These are phyloP conservation scores for Euura lappo DNA, from an alignment of 1,140 invertebrate species.

Conservation along the genomic window DNA sequence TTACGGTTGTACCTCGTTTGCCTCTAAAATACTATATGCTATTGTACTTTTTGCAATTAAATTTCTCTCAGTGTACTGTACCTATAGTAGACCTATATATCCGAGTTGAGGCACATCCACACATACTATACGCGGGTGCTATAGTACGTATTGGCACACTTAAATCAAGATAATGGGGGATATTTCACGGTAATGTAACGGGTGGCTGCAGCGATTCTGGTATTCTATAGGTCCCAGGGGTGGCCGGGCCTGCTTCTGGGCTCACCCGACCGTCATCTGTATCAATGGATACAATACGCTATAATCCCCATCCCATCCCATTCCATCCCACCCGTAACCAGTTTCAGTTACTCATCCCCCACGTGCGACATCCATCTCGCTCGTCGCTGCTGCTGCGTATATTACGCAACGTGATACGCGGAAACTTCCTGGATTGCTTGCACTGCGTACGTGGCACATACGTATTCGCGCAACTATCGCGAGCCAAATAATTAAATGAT, in stretches of 20 bases:
- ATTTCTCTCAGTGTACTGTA: no score
- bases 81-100: no score
- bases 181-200: conserved; percentile 53
- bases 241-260: conserved; percentile 16
- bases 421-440: conserved; percentile 23
- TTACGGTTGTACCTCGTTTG: no score
- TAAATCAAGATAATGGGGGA: conserved; percentile 52
- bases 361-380: conserved; percentile 26
- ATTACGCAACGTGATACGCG: no score
- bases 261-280: conserved; percentile 35
- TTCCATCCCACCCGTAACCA: neutral
- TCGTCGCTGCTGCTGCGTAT: no score
- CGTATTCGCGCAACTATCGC: no score
- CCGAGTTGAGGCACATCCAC: no score
- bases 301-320: neutral
- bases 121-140: no score
- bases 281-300: conserved; percentile 37
- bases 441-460: neutral
- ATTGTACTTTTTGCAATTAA: no score
- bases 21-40: no score
- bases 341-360: conserved; percentile 12
- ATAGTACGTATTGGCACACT: conserved; percentile 19
- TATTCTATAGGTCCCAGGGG: conserved; percentile 37
- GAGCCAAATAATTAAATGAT: no score
- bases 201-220: conserved; percentile 31